phyloP scores from a whole-genome alignment of 1,140 invertebrate genomes.

The Thereuonema tuberculata region DNA sequence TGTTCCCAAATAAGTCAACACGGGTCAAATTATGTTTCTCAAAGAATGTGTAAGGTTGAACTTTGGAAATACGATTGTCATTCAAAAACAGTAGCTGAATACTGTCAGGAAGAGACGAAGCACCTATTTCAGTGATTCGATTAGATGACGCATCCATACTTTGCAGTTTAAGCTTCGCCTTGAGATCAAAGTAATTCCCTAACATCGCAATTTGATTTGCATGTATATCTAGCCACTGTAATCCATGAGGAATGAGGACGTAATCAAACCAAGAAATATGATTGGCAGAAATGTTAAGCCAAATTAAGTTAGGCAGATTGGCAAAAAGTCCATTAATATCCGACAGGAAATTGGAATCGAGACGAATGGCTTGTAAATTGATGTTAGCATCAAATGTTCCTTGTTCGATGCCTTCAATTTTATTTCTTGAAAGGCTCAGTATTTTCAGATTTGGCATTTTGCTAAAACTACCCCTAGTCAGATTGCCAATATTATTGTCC shows the following conservation, averaged over 20 bases:
- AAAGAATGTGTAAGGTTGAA: slow-evolving; percentile 66
- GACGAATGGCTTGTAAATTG: slow-evolving; percentile 64
- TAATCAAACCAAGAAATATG: slow-evolving; percentile 81
- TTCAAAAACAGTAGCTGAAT: slow-evolving; percentile 65
- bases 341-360: slow-evolving; percentile 69
- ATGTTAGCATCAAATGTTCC: slow-evolving; percentile 64
- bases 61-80: slow-evolving; percentile 60
- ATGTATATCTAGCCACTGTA: slow-evolving; percentile 82
- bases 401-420: slow-evolving; percentile 59
- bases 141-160: slow-evolving; percentile 71
- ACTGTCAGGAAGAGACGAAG: slow-evolving; percentile 53
- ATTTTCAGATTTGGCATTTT: slow-evolving; percentile 68
- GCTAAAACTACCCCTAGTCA: slow-evolving; percentile 64
- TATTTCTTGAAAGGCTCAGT: slow-evolving; percentile 75
- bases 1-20: slow-evolving; percentile 73
- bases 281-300: slow-evolving; percentile 86
- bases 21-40: slow-evolving; percentile 66
- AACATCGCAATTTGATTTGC: slow-evolving; percentile 71
- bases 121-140: slow-evolving; percentile 56
- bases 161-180: slow-evolving; percentile 52
- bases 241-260: slow-evolving; percentile 56
- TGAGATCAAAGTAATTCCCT: slow-evolving; percentile 63
- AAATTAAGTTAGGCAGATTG: slow-evolving; percentile 62
- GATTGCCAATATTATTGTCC: slow-evolving; percentile 73
- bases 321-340: slow-evolving; percentile 73